Evolutionary conservation across 2,797 vertebrate genomes (phyloP).

Genomic region (Oreochromis grahami): DNA sequence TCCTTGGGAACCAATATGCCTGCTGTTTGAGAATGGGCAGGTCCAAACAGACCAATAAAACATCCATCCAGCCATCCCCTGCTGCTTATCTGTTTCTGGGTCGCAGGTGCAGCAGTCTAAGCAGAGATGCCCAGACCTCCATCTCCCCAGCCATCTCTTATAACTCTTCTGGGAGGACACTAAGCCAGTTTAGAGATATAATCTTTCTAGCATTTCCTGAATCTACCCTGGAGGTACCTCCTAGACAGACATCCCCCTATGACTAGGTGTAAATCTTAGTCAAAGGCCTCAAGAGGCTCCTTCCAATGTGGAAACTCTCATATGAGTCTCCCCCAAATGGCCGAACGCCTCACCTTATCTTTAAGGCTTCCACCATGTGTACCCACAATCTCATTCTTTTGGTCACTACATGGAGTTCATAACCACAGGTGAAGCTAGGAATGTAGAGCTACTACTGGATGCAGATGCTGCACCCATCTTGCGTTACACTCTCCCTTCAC

Average conservation of each 20-base stretch:
- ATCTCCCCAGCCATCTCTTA: background rate
- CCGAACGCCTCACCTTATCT: background rate
- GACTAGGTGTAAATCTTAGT: background rate
- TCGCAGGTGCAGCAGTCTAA: background rate
- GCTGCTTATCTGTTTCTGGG: background rate
- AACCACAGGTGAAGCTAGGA: background rate
- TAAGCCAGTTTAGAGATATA: background rate
- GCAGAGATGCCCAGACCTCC: background rate
- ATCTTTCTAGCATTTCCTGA: background rate
- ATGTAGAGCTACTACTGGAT: background rate
- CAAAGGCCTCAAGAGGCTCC: background rate
- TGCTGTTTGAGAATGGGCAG: background rate
- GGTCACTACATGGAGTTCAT: background rate
- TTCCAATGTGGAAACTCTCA: background rate
- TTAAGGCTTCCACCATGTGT: background rate
- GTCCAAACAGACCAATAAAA: background rate
- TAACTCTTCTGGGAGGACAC: background rate
- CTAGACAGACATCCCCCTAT: background rate
- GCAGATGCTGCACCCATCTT: background rate
- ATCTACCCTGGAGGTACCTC: background rate
- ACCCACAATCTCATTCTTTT: background rate
- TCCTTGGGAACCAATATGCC: background rate
- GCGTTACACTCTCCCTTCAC: background rate
- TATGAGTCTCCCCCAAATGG: background rate
- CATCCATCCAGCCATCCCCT: background rate